A percentile compares a stretch with the other conserved stretches of the same genome.
phyloP scores from a whole-genome alignment of 2,888 invertebrate genomes.

The Epistrophe grossulariae region DNA sequence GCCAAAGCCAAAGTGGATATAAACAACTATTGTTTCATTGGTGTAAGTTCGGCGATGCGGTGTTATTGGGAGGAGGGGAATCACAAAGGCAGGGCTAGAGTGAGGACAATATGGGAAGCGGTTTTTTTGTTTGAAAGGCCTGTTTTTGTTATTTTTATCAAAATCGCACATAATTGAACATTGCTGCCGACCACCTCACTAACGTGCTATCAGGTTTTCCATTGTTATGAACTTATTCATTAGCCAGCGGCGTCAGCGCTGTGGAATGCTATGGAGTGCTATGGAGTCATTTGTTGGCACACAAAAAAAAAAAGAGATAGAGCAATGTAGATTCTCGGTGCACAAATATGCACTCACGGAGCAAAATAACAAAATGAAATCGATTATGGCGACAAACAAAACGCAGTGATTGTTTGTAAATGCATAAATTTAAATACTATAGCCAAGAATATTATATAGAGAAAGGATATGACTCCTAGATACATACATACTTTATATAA shows the following conservation, averaged over 20 bases:
- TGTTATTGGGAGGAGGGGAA: neutral
- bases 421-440: constrained; percentile 13
- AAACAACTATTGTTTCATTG: constrained; percentile 57
- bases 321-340: constrained; percentile 31
- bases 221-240: constrained; percentile 55
- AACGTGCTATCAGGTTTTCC: constrained; percentile 25
- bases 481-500: too few relatives aligned
- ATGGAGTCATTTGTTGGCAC: constrained; percentile 41
- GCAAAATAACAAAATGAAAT: constrained; percentile 64
- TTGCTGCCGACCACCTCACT: constrained; percentile 24
- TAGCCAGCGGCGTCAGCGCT: neutral
- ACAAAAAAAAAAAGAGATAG: constrained; percentile 46
- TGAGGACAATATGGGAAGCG: constrained; percentile 23
- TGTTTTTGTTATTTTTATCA: constrained; percentile 42
- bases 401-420: constrained; percentile 36
- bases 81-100: neutral
- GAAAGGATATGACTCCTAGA: neutral
- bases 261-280: too few relatives aligned
- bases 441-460: neutral
- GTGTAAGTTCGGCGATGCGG: neutral
- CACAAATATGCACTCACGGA: constrained; percentile 38
- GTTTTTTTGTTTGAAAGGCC: constrained; percentile 15
- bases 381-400: constrained; percentile 51
- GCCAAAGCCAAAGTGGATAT: constrained; percentile 45
- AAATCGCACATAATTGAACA: constrained; percentile 67